Conservation (phyloP, 2,888 invertebrate genomes). For the Caenorhabditis sp. region DNA sequence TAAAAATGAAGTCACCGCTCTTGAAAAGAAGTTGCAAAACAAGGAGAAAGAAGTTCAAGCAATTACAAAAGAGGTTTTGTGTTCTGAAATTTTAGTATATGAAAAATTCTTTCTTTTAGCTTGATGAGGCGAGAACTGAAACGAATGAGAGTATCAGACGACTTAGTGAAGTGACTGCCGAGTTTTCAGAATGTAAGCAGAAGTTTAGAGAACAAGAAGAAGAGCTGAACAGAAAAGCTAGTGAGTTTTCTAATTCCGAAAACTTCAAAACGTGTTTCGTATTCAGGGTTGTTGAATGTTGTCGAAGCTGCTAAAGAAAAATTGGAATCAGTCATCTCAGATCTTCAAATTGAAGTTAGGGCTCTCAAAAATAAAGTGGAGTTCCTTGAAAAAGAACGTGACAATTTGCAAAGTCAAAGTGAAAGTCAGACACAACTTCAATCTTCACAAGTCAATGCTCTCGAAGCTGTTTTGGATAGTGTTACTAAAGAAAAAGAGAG, state of each 20-base stretch:
- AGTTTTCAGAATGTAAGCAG: constrained; percentile 49
- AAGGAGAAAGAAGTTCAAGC: constrained; percentile 68
- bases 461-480: constrained; percentile 70
- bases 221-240: constrained; percentile 58
- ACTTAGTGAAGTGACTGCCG: constrained; percentile 45
- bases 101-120: constrained; percentile 40
- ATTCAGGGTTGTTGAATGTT: constrained; percentile 55
- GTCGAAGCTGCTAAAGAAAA: constrained; percentile 65
- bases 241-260: constrained; percentile 32
- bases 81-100: neutral
- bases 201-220: constrained; percentile 60
- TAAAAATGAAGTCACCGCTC: constrained; percentile 64
- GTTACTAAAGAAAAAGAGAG: constrained; percentile 70
- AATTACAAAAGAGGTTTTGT: constrained; percentile 58
- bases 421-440: constrained; percentile 70
- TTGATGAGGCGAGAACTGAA: constrained; percentile 63
- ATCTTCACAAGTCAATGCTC: constrained; percentile 68
- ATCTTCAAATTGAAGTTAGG: constrained; percentile 68
- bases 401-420: constrained; percentile 69
- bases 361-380: constrained; percentile 67
- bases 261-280: neutral
- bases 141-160: constrained; percentile 58
- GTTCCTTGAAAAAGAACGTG: constrained; percentile 70
- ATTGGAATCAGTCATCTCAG: constrained; percentile 63
- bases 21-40: constrained; percentile 65